phyloP scores from a whole-genome alignment of 2,113 vertebrate species.

The Dasyurus viverrinus region DNA sequence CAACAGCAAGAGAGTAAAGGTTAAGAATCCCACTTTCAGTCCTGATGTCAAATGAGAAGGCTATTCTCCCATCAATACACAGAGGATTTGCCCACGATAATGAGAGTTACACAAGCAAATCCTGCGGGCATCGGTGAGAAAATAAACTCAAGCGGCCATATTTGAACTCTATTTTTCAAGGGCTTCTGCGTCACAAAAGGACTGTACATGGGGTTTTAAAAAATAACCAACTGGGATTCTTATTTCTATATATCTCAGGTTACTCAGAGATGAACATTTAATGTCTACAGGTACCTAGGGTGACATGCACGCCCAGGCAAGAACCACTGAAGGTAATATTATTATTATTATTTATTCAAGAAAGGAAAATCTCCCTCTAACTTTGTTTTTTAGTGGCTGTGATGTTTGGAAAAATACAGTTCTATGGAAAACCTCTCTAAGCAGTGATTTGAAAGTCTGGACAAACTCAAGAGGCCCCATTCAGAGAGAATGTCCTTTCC shows the following conservation, averaged over 20 bases:
- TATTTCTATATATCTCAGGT: neutral
- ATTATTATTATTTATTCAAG: neutral
- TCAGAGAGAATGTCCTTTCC: neutral
- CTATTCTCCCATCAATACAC: constrained; percentile 45
- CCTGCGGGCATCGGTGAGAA: constrained; percentile 50
- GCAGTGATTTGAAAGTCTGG: neutral
- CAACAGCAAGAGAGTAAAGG: constrained; percentile 58
- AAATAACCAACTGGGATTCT: neutral
- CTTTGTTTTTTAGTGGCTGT: neutral
- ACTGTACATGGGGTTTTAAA: neutral
- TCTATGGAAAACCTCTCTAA: constrained; percentile 31
- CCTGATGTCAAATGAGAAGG: constrained; percentile 60
- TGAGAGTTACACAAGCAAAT: constrained; percentile 56
- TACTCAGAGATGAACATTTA: neutral
- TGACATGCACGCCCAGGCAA: neutral
- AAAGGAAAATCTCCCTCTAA: neutral
- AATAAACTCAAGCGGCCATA: constrained; percentile 54
- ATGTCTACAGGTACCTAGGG: neutral
- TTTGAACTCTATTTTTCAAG: constrained; percentile 65
- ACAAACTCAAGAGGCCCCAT: constrained; percentile 6
- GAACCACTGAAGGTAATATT: neutral
- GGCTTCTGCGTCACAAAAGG: constrained; percentile 30
- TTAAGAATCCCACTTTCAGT: constrained; percentile 69
- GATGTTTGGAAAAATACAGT: constrained; percentile 1
- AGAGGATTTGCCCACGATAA: constrained; percentile 67